A percentile compares a stretch with the other conserved stretches of the same genome.
Evolutionary conservation across 2,113 vertebrate genomes (phyloP).

Genomic region (Crocuta crocuta): DNA sequence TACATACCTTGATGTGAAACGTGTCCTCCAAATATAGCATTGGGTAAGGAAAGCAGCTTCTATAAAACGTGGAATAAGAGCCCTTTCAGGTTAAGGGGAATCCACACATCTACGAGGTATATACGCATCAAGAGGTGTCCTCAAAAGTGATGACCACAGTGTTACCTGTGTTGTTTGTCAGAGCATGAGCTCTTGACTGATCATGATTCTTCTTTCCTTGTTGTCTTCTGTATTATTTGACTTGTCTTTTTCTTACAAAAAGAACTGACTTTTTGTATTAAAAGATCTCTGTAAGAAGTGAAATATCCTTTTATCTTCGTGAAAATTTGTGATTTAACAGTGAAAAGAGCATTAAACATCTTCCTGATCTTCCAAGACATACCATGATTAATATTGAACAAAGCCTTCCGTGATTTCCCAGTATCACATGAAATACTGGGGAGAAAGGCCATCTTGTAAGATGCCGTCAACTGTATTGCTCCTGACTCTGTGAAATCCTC

Average conservation of each 20-base stretch:
- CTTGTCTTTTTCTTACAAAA: background rate
- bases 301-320: background rate
- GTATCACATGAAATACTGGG: background rate
- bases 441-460: background rate
- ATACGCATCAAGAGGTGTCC: rapidly evolving
- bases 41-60: background rate
- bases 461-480: background rate
- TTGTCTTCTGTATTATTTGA: background rate
- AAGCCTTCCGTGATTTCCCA: background rate
- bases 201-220: background rate
- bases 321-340: background rate
- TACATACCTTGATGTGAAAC: background rate
- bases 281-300: background rate
- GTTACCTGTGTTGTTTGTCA: background rate
- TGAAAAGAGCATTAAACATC: background rate
- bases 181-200: background rate
- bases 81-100: background rate
- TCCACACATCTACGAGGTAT: rapidly evolving
- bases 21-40: background rate
- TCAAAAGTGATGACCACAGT: background rate
- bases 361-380: background rate
- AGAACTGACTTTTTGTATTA: background rate
- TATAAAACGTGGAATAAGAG: background rate
- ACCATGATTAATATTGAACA: background rate
- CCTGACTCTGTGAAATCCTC: background rate